Conservation (phyloP, 2,113 vertebrate genomes). For the Dascyllus trimaculatus region DNA sequence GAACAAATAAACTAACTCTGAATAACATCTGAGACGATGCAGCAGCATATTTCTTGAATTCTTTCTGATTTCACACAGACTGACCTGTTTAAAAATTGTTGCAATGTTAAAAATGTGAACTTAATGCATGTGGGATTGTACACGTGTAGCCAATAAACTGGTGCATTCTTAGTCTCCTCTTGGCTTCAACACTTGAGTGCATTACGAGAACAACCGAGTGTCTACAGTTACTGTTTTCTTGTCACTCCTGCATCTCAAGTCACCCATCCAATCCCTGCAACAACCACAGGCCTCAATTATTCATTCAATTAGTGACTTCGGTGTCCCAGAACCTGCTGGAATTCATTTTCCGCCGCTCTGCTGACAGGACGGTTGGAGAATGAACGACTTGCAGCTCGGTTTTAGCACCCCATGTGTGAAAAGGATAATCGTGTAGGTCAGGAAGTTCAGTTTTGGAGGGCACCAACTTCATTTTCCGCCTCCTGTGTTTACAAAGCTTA, state of each 20-base stretch:
- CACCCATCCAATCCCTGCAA: conserved; percentile 18
- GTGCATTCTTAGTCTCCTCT: neutral
- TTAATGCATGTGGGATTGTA: no score
- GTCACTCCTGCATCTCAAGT: conserved; percentile 34
- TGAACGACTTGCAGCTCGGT: neutral
- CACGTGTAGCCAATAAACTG: neutral
- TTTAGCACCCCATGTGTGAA: conserved; percentile 35
- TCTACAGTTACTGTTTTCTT: conserved; percentile 26
- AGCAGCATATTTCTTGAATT: no score
- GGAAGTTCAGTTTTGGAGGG: conserved; percentile 14
- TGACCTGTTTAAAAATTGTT: no score
- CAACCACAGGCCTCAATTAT: conserved; percentile 57
- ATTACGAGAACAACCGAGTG: neutral
- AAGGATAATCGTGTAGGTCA: conserved; percentile 9
- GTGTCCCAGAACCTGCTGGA: conserved; percentile 5
- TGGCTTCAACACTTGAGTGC: neutral
- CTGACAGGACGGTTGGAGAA: conserved; percentile 12
- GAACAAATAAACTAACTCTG: no score
- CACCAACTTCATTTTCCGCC: conserved; percentile 10
- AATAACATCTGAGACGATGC: no score
- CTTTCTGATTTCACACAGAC: no score
- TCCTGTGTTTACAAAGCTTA: conserved; percentile 24
- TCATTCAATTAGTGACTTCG: conserved; percentile 25
- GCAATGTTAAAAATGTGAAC: no score
- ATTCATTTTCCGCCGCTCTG: neutral